Base-by-base conservation (phyloP, 2,888 invertebrate species). In the Gymnocheta viridis region DNA sequence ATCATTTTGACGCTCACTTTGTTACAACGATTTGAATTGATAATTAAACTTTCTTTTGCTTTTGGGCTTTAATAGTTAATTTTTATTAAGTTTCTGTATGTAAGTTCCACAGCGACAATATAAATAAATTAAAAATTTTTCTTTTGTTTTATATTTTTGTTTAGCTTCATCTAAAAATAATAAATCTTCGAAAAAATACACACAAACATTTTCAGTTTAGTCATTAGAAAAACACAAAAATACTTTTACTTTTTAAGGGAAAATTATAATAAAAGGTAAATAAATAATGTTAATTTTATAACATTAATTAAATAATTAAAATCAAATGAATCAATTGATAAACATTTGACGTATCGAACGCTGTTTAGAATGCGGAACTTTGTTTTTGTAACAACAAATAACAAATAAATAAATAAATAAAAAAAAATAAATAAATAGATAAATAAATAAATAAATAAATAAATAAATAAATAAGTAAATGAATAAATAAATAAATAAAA, bases 91-190 rank as follows among this genome's bases (percentile, higher is more conserved):
- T 44, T 81, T 62, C 10, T 69, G 54, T 69, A 17, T 19, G 17
- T 44, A 41, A 47, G 35, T 62, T 76, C 54, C 17, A 66, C n/a
- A n/a, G n/a, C 58, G 82, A 76, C 76, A 82, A 70, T 76, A 69
- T 58, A 56, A 27, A 44, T 44, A 17, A 24, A 29, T 47, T 58
- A 41, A 2, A 49, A 38, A 44, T 27, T 47, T 77, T 60, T 51
- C 38, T 60, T 69, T 49, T 69, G 49, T 58, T 56, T 54, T 78
- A n/a, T 44, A 22, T 22, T 54, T 51, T 54, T 22, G 27, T 4
- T 60, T 24, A 66, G 58, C 76, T 76, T n/a, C n/a, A n/a, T n/a
- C n/a, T n/a, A n/a, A 76, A 70, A 82, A 76, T 82, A 70, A 76
- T 82, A 76, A 76, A 76, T 54, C 44, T 69, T 29, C 2, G 47